Percentiles rank a stretch among this genome's conserved stretches.
Conservation (phyloP, 2,797 vertebrate genomes). For the Rousettus madagascariensis region DNA sequence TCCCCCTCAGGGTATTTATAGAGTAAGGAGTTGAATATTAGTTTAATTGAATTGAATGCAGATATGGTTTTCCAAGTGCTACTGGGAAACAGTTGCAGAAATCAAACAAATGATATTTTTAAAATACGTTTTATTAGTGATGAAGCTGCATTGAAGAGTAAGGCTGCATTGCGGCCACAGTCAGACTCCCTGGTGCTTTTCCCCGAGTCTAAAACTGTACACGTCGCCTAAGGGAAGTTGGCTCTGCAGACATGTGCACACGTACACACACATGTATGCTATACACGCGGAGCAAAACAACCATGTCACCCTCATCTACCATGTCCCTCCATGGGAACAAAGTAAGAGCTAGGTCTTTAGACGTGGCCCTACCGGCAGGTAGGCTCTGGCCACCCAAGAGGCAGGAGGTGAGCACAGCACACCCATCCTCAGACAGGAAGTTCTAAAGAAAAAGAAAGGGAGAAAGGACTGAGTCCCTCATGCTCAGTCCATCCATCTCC, state of each 20-base stretch:
- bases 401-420: background rate
- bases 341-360: background rate
- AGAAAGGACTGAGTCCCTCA: background rate
- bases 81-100: background rate
- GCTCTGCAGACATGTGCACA: background rate
- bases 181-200: background rate
- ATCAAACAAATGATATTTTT: background rate
- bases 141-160: background rate
- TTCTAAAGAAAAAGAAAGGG: background rate
- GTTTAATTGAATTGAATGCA: conserved; percentile 7
- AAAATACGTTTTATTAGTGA: background rate
- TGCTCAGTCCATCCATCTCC: background rate
- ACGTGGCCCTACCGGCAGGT: background rate
- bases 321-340: background rate
- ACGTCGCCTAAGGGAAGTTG: background rate
- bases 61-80: background rate
- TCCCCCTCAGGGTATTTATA: background rate
- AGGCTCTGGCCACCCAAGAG: no score
- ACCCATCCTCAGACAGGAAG: background rate
- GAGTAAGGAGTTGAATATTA: background rate
- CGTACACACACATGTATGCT: background rate
- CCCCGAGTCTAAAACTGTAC: background rate
- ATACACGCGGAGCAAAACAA: background rate
- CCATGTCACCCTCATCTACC: background rate
- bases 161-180: background rate